Conservation (phyloP, 2,888 invertebrate genomes). For the Carpatolechia fugitivella region DNA sequence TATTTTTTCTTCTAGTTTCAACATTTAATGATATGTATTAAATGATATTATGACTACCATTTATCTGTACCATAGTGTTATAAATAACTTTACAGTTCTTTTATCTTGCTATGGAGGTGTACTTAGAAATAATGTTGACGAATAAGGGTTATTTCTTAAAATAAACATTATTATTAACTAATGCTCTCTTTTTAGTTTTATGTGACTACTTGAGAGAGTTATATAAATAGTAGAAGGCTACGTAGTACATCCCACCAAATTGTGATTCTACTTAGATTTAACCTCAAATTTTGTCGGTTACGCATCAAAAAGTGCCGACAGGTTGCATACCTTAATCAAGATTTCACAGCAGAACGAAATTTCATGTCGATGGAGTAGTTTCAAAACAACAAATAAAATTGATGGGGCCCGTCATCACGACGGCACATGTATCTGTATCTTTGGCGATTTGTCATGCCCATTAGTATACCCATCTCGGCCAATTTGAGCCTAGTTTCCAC, state of each 20-base stretch:
- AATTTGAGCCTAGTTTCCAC: constrained; percentile 48
- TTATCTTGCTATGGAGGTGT: constrained; percentile 32
- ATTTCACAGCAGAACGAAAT: constrained; percentile 16
- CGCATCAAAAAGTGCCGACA: constrained; percentile 7
- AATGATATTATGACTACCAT: constrained; percentile 25
- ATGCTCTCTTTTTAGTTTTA: too few relatives aligned
- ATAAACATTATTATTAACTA: not conserved
- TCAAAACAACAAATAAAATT: constrained; percentile 43
- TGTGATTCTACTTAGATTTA: too few relatives aligned
- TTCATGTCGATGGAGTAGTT: constrained; percentile 17
- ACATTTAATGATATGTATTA: too few relatives aligned
- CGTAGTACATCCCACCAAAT: too few relatives aligned
- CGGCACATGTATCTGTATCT: constrained; percentile 36
- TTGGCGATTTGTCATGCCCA: constrained; percentile 54
- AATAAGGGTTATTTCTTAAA: too few relatives aligned
- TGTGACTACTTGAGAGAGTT: too few relatives aligned
- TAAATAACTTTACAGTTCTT: constrained; percentile 36
- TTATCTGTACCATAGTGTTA: constrained; percentile 16
- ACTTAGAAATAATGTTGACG: constrained; percentile 22
- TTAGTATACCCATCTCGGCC: constrained; percentile 42
- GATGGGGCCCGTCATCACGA: constrained; percentile 40
- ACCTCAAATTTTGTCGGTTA: not conserved
- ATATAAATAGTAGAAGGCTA: too few relatives aligned
- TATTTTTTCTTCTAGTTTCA: too few relatives aligned
- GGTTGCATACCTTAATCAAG: constrained; percentile 13